phyloP scores from a whole-genome alignment of 2,797 vertebrate species.

The Scyliorhinus canicula region DNA sequence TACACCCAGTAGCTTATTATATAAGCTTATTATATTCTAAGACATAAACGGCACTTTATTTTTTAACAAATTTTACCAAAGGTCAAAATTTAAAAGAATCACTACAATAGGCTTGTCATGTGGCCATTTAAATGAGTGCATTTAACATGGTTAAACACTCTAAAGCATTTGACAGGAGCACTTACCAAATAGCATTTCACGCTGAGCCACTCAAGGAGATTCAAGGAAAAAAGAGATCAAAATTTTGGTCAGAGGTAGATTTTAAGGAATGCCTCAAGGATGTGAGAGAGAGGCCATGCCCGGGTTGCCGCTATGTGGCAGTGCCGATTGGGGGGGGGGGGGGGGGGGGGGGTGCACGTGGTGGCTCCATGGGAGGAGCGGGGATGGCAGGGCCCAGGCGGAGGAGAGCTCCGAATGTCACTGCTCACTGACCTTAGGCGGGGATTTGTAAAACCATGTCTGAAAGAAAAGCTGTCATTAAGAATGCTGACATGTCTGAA shows the following conservation, averaged over 20 bases:
- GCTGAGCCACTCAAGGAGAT: neutral
- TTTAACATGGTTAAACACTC: neutral
- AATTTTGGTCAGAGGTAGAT: neutral
- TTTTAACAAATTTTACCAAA: neutral
- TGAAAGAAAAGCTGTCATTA: constrained; percentile 72
- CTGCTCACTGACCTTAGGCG: too few relatives aligned
- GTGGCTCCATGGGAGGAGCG: too few relatives aligned
- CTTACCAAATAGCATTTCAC: neutral
- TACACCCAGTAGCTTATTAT: neutral
- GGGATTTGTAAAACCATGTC: constrained; percentile 62
- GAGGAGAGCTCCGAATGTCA: too few relatives aligned
- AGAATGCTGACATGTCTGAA: constrained; percentile 74
- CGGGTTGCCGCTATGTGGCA: too few relatives aligned
- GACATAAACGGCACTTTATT: neutral
- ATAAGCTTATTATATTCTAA: neutral
- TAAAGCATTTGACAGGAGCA: neutral
- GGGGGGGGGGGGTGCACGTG: too few relatives aligned
- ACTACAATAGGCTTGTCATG: neutral
- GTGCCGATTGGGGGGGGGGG: too few relatives aligned
- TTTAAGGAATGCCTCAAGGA: neutral
- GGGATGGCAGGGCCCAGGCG: too few relatives aligned
- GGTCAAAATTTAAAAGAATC: neutral
- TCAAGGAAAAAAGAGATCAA: neutral
- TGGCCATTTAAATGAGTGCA: neutral
- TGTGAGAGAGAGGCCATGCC: too few relatives aligned